phyloP scores from a whole-genome alignment of 2,797 vertebrate genomes.

The Lithobates sylvaticus region DNA sequence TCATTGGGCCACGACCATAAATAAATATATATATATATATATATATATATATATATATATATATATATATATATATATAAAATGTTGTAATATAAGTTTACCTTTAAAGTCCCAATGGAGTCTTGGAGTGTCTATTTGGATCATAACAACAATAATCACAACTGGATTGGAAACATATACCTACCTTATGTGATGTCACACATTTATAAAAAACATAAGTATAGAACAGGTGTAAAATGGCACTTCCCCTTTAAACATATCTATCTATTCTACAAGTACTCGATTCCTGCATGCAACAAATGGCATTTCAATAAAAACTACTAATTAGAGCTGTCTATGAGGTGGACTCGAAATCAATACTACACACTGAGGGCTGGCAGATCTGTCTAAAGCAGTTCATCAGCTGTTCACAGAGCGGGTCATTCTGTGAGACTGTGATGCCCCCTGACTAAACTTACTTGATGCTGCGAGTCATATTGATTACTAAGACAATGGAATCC shows the following conservation, averaged over 20 bases:
- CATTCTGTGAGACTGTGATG: conserved; percentile 12
- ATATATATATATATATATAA: too few species aligned
- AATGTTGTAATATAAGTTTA: too few species aligned
- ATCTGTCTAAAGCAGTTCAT: conserved; percentile 21
- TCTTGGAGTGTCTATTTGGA: too few species aligned
- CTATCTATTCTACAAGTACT: conserved; percentile 3
- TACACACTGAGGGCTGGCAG: conserved; percentile 21
- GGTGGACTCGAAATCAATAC: conserved; percentile 34
- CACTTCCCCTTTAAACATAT: neutral
- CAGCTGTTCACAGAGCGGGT: conserved; percentile 26
- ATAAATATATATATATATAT: too few species aligned
- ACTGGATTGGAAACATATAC: neutral
- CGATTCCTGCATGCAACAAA: conserved; percentile 22
- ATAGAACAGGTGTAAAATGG: neutral
- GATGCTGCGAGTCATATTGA: conserved; percentile 21
- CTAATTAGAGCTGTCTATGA: conserved; percentile 40
- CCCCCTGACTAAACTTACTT: conserved; percentile 23
- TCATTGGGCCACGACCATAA: too few species aligned
- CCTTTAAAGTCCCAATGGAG: too few species aligned
- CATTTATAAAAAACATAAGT: neutral
- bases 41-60: too few species aligned
- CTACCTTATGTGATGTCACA: neutral
- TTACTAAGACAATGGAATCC: conserved; percentile 24
- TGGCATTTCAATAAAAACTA: conserved; percentile 39
- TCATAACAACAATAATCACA: neutral